Evolutionary conservation across 2,888 invertebrate species (phyloP).

Genomic region (Ophioninae sp.): DNA sequence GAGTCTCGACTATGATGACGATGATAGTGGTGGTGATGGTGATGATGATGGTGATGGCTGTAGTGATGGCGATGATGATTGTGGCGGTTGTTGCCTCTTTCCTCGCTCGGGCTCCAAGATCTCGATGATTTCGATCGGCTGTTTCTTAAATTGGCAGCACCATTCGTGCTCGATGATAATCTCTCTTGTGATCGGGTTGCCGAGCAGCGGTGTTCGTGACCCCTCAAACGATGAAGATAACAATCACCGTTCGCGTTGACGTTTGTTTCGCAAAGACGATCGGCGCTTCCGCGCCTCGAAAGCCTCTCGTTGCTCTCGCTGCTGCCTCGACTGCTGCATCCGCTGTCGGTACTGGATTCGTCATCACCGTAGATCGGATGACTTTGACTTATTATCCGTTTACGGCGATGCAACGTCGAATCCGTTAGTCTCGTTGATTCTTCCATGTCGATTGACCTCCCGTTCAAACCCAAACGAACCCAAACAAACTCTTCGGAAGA

Average conservation of each 20-base stretch:
- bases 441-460: slow-evolving; percentile 68
- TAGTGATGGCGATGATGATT: slow-evolving; percentile 47
- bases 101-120: slow-evolving; percentile 74
- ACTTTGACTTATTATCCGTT: slow-evolving; percentile 44
- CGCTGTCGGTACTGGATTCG: slow-evolving; percentile 77
- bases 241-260: slow-evolving; percentile 64
- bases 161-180: slow-evolving; percentile 65
- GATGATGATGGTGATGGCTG: slow-evolving; percentile 50
- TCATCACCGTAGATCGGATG: slow-evolving; percentile 72
- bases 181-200: slow-evolving; percentile 72
- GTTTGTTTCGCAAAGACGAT: slow-evolving; percentile 68
- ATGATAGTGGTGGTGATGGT: slow-evolving; percentile 56
- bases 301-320: slow-evolving; percentile 74
- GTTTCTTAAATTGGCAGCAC: slow-evolving; percentile 67
- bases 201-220: slow-evolving; percentile 68
- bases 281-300: slow-evolving; percentile 72
- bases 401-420: slow-evolving; percentile 50
- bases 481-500: too few relatives aligned
- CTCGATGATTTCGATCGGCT: slow-evolving; percentile 71
- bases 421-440: slow-evolving; percentile 73
- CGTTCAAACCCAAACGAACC: not conserved
- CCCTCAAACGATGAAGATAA: slow-evolving; percentile 69
- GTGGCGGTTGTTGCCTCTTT: slow-evolving; percentile 33
- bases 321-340: slow-evolving; percentile 82
- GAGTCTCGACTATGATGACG: slow-evolving; percentile 68